phyloP scores from a whole-genome alignment of 2,797 vertebrate species.

The Allenopithecus nigroviridis region DNA sequence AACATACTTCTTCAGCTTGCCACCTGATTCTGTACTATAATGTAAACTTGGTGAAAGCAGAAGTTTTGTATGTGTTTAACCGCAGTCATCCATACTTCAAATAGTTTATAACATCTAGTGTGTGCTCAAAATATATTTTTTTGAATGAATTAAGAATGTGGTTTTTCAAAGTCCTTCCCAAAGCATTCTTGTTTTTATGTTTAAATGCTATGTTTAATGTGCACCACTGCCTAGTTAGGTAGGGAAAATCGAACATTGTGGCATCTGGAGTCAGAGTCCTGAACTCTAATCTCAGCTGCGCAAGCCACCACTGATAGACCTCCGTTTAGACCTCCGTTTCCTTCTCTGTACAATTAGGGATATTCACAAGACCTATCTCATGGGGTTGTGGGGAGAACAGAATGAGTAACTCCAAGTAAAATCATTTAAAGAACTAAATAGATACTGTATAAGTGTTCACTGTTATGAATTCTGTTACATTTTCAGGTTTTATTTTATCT shows the following conservation, averaged over 20 bases:
- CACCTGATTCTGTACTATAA: not conserved
- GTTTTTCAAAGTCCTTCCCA: not conserved
- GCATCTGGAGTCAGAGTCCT: not conserved
- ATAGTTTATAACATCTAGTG: not conserved
- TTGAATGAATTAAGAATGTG: not conserved
- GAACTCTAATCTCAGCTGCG: not conserved
- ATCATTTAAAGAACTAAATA: not conserved
- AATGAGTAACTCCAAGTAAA: not conserved
- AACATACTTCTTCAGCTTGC: not conserved
- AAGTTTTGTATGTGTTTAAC: not conserved
- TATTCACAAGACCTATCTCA: not conserved
- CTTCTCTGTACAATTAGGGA: not conserved
- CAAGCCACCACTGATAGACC: not conserved
- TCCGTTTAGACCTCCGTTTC: not conserved
- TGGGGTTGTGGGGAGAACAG: rapidly evolving
- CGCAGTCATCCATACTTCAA: not conserved
- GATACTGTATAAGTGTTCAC: not conserved
- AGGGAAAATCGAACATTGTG: not conserved
- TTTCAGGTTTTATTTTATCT: not conserved
- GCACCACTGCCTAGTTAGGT: not conserved
- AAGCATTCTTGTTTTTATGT: not conserved
- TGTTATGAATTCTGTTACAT: not conserved
- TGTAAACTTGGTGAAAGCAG: not conserved
- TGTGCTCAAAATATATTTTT: not conserved
- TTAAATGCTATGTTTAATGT: not conserved